A percentile compares a stretch with the other conserved stretches of the same genome.
These are phyloP conservation scores for Siphonodentalium dalli DNA, from an alignment of 2,888 invertebrate species.

Conservation along the genomic window DNA sequence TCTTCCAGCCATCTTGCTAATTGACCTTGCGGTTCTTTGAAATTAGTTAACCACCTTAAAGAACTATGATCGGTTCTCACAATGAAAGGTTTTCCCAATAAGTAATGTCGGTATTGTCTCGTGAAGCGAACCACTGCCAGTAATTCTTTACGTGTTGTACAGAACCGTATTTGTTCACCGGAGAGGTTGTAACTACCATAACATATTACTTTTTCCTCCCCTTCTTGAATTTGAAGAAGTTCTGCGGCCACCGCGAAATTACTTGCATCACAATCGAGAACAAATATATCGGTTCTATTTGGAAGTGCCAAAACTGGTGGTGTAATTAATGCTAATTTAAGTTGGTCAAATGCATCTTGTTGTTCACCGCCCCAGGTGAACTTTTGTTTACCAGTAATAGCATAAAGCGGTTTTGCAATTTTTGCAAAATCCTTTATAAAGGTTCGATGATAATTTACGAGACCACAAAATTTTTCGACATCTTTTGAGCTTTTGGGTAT, in stretches of 20 bases:
- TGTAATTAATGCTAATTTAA: neutral
- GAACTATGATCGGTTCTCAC: conserved; percentile 16
- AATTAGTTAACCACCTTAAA: conserved; percentile 13
- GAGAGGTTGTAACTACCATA: conserved; percentile 10
- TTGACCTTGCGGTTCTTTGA: conserved; percentile 4
- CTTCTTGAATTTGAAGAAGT: conserved; percentile 6
- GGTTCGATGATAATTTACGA: no score
- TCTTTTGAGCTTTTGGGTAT: no score
- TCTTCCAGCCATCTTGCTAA: conserved; percentile 7
- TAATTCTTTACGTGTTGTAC: conserved; percentile 16
- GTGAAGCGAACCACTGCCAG: conserved; percentile 18
- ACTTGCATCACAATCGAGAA: no score
- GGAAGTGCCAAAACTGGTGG: conserved; percentile 3
- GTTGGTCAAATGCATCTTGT: no score
- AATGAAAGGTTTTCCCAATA: conserved; percentile 16
- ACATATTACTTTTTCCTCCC: conserved; percentile 5
- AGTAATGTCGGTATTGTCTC: conserved; percentile 16
- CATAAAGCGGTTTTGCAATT: no score
- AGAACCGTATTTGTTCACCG: conserved; percentile 2
- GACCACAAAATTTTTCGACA: no score
- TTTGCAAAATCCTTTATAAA: no score
- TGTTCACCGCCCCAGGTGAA: no score
- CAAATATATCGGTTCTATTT: neutral
- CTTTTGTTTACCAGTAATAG: no score
- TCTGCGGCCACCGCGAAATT: conserved; percentile 1